phyloP scores from a whole-genome alignment of 2,797 vertebrate species.

The Pteronotus mesoamericanus region DNA sequence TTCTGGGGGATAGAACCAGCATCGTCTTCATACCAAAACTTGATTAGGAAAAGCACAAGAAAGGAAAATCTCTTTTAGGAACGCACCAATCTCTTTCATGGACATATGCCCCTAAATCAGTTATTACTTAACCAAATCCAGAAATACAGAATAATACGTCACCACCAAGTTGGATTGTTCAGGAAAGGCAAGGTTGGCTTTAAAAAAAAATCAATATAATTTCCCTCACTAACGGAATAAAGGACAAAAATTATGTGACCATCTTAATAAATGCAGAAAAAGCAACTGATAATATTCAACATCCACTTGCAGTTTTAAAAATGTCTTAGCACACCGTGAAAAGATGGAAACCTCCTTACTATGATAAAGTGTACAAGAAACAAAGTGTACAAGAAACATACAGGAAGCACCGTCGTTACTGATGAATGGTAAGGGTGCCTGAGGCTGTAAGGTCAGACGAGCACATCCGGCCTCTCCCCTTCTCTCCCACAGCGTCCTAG shows the following conservation, averaged over 20 bases:
- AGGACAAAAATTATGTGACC: neutral
- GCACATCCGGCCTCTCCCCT: neutral
- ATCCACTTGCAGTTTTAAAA: neutral
- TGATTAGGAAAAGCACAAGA: neutral
- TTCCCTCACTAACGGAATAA: neutral
- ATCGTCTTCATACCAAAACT: neutral
- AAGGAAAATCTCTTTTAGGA: neutral
- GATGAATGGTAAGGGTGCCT: neutral
- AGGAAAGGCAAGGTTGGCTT: conserved; percentile 15
- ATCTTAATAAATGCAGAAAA: neutral
- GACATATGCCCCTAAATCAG: neutral
- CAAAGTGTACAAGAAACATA: neutral
- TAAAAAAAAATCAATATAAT: neutral
- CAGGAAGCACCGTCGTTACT: neutral
- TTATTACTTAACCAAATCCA: conserved; percentile 3
- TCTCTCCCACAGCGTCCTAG: neutral
- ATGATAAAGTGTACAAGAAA: neutral
- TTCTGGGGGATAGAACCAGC: neutral
- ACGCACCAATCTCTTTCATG: neutral
- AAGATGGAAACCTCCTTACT: neutral
- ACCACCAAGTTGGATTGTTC: conserved; percentile 25
- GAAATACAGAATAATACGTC: neutral
- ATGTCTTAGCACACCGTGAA: neutral
- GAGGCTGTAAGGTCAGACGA: neutral
- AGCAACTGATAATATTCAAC: conserved; percentile 13